Evolutionary conservation across 2,797 vertebrate genomes (phyloP).

Genomic region (Molossus alvarezi): DNA sequence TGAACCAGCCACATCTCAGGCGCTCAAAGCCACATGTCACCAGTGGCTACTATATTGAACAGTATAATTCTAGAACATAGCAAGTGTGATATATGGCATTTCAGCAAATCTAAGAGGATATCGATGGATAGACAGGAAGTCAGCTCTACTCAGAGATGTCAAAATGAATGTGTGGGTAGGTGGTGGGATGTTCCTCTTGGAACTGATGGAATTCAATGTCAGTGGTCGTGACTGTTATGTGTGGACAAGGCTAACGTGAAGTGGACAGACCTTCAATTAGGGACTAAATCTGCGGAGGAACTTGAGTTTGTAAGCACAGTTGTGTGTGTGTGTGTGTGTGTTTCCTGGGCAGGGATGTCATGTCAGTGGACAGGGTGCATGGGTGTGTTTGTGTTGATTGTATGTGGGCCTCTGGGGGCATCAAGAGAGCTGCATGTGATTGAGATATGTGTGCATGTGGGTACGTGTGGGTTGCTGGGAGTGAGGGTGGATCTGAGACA

Average conservation of each 20-base stretch:
- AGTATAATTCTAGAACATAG: not conserved
- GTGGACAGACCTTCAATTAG: not conserved
- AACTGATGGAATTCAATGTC: not conserved
- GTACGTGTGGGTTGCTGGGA: no score
- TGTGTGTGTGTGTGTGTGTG: not conserved
- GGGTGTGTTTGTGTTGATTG: not conserved
- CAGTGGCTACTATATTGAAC: not conserved
- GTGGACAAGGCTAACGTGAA: not conserved
- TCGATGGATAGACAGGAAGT: not conserved
- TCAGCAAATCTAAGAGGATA: not conserved
- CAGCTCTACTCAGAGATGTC: not conserved
- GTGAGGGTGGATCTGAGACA: not conserved
- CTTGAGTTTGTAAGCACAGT: not conserved
- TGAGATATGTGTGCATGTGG: not conserved
- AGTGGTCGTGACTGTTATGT: not conserved
- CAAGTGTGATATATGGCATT: rapidly evolving
- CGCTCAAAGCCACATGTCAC: not conserved
- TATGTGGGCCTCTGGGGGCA: not conserved
- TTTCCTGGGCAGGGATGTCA: not conserved
- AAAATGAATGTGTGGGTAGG: not conserved
- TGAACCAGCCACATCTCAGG: not conserved
- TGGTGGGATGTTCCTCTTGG: not conserved
- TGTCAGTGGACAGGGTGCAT: not conserved
- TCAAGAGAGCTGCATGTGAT: not conserved
- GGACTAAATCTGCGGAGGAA: not conserved